Conservation (phyloP, 2,797 vertebrate species). For the Tolypeutes matacus region DNA sequence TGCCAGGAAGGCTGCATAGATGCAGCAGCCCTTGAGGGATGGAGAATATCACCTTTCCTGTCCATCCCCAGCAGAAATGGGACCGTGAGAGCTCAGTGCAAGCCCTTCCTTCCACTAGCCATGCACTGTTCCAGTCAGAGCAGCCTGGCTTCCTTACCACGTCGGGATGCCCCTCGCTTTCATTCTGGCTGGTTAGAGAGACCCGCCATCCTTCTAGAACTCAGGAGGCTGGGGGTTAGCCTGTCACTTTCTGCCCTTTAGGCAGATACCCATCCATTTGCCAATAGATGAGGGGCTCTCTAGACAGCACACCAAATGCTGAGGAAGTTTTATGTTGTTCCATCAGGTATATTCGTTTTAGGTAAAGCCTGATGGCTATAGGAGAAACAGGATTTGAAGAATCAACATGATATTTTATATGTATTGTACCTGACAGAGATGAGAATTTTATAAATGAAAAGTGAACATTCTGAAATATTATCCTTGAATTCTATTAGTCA, state of each 20-base stretch:
- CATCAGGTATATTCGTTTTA: not conserved
- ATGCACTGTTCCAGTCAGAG: no score
- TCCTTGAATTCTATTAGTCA: not conserved
- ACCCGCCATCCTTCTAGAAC: not conserved
- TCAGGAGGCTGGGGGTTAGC: not conserved
- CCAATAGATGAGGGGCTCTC: not conserved
- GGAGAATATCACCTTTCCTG: no score
- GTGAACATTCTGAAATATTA: not conserved
- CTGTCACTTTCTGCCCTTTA: not conserved
- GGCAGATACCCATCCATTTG: not conserved
- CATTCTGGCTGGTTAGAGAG: not conserved
- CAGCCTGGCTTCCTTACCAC: not conserved
- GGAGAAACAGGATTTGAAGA: not conserved
- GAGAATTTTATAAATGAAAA: not conserved
- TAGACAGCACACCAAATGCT: not conserved
- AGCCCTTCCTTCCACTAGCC: no score
- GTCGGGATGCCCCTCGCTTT: no score
- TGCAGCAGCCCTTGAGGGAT: not conserved
- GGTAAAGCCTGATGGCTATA: not conserved
- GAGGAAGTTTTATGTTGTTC: not conserved
- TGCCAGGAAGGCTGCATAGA: not conserved
- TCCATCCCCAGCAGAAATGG: not conserved
- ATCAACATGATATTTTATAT: not conserved
- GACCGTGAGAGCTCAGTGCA: rapidly evolving
- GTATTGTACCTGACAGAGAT: not conserved